Conservation (phyloP, 2,113 vertebrate genomes). For the Centropus bengalensis region DNA sequence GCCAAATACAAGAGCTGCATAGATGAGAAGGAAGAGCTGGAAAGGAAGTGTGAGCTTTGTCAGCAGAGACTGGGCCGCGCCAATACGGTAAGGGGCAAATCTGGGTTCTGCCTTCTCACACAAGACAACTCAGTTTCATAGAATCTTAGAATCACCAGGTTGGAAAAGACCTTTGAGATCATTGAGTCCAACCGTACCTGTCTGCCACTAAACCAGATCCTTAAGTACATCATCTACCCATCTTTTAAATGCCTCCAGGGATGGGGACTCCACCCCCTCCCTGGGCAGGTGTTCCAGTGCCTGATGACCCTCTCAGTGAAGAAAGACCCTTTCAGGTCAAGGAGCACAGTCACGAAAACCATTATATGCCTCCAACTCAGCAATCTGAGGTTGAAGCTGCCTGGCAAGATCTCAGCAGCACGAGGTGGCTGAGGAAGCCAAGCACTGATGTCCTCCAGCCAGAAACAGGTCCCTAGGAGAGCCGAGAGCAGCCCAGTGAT, state of each 20-base stretch:
- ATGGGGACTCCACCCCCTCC: no score
- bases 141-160: no score
- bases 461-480: background rate
- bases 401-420: background rate
- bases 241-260: no score
- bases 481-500: background rate
- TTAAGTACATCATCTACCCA: no score
- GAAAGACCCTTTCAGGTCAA: background rate
- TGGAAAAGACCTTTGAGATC: no score
- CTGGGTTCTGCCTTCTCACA: background rate
- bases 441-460: background rate
- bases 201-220: no score
- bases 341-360: background rate
- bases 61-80: slow-evolving; percentile 82
- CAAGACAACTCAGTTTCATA: background rate
- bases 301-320: no score
- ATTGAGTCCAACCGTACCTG: no score
- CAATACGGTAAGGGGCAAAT: slow-evolving; percentile 75
- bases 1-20: slow-evolving; percentile 83
- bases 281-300: no score
- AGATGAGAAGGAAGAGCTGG: slow-evolving; percentile 88
- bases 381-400: background rate
- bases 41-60: slow-evolving; percentile 86
- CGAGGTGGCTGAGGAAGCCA: background rate
- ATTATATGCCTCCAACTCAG: background rate